Conservation (phyloP, 2,888 invertebrate species). For the Papilio protenor region DNA sequence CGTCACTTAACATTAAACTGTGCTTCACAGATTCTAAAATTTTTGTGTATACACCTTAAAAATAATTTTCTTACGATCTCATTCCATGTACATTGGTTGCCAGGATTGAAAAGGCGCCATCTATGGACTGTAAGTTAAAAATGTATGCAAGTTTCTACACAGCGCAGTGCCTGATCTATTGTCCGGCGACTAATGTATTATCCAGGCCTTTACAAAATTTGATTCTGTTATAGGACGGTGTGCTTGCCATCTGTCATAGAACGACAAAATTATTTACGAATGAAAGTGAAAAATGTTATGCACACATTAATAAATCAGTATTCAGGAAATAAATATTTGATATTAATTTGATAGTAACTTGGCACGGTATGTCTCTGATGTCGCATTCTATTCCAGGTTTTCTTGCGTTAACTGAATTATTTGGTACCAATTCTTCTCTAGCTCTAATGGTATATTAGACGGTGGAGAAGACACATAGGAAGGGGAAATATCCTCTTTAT, state of each 20-base stretch:
- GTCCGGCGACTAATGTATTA: background rate
- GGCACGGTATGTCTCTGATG: background rate
- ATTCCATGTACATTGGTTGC: background rate
- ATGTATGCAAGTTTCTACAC: background rate
- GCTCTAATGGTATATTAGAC: background rate
- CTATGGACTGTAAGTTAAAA: background rate
- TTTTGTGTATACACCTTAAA: background rate
- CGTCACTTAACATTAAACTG: background rate
- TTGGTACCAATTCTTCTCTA: background rate
- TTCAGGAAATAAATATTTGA: background rate
- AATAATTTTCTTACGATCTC: background rate
- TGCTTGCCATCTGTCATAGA: slow-evolving; percentile 14
- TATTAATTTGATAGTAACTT: background rate
- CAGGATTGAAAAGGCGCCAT: background rate
- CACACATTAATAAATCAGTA: background rate
- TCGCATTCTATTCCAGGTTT: background rate
- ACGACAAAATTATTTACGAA: background rate
- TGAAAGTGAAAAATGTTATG: background rate
- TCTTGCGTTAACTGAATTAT: background rate
- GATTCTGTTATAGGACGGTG: background rate
- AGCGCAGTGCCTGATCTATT: background rate
- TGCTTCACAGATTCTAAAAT: background rate
- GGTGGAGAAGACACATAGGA: too few species aligned
- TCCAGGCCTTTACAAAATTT: slow-evolving; percentile 19
- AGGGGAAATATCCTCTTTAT: too few species aligned